Conservation (phyloP, 2,113 vertebrate genomes). For the Plestiodon gilberti region DNA sequence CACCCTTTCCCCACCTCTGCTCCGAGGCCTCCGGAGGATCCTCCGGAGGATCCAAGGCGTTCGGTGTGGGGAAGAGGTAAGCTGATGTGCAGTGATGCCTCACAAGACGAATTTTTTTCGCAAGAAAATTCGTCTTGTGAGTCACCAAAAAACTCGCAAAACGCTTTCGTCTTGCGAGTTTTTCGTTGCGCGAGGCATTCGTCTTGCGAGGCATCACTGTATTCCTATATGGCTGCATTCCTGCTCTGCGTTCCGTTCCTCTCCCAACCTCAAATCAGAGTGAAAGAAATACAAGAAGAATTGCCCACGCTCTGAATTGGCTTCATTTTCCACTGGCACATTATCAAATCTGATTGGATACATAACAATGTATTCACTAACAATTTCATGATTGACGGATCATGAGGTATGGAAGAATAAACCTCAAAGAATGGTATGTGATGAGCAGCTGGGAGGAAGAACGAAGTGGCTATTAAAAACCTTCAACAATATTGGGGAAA, state of each 20-base stretch:
- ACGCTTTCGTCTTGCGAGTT: too few species aligned
- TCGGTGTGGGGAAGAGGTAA: too few species aligned
- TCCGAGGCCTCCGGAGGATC: too few species aligned
- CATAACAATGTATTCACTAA: background rate
- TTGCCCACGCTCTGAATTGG: background rate
- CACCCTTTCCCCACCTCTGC: background rate
- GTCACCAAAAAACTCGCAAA: too few species aligned
- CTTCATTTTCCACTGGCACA: background rate
- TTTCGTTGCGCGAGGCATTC: too few species aligned
- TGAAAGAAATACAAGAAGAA: background rate
- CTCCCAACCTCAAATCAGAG: background rate
- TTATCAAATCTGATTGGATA: background rate
- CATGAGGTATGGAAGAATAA: background rate
- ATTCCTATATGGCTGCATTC: background rate
- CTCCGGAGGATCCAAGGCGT: too few species aligned
- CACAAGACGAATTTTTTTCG: too few species aligned
- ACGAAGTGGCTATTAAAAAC: background rate
- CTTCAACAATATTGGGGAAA: background rate
- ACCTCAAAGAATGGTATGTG: background rate
- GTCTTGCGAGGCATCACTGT: background rate
- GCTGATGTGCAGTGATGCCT: too few species aligned
- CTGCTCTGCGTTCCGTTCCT: background rate
- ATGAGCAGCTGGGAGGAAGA: background rate
- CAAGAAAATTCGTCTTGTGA: too few species aligned
- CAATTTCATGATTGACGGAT: background rate